These are phyloP conservation scores for Apamea monoglypha DNA, from an alignment of 2,888 invertebrate genomes.

Conservation along the genomic window DNA sequence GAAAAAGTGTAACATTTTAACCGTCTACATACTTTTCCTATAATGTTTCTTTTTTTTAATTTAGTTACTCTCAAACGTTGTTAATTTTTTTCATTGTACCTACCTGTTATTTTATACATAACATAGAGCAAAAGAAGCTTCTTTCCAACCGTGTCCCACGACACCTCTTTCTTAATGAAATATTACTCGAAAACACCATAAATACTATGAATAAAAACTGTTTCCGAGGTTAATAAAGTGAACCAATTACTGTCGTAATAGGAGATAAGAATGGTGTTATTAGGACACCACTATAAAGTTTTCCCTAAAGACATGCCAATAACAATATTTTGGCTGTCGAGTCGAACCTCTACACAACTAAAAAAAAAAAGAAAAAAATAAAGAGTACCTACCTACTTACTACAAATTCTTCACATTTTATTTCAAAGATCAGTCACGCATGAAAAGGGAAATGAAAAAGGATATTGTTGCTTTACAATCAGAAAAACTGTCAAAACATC, in stretches of 20 bases:
- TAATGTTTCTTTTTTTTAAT: neutral
- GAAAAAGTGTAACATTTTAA: neutral
- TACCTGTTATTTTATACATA: neutral
- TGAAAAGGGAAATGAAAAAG: neutral
- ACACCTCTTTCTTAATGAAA: neutral
- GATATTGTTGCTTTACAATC: neutral
- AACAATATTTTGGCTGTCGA: neutral
- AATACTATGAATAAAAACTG: neutral
- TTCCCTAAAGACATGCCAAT: neutral
- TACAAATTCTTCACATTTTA: neutral
- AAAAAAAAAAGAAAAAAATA: too few species aligned
- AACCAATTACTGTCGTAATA: neutral
- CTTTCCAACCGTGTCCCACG: neutral
- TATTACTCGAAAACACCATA: neutral
- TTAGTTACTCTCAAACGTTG: neutral
- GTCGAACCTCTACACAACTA: neutral
- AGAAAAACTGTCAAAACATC: slow-evolving; percentile 26
- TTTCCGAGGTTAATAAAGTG: slow-evolving; percentile 8
- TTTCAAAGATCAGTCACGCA: neutral
- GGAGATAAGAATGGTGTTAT: neutral
- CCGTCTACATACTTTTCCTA: neutral
- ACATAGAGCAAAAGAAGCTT: neutral
- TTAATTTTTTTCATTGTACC: neutral
- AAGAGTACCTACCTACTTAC: neutral
- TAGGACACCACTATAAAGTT: neutral